Conservation (phyloP, 2,888 invertebrate species). For the Agrotis ipsilon region DNA sequence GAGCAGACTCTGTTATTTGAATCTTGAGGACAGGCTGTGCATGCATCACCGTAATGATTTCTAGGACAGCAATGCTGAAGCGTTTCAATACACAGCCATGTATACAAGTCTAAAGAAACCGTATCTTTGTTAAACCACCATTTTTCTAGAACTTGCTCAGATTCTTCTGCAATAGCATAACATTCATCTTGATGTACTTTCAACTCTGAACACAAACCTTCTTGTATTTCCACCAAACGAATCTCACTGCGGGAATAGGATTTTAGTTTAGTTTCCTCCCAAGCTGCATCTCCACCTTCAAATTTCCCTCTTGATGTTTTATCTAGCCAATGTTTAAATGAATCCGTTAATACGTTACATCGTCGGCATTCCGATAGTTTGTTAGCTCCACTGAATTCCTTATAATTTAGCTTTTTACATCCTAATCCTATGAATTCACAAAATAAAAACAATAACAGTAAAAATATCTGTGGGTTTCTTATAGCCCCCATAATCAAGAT, state of each 20-base stretch:
- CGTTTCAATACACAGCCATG: slow-evolving; percentile 95
- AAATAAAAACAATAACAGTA: slow-evolving; percentile 64
- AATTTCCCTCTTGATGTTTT: slow-evolving; percentile 96
- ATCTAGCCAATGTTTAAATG: slow-evolving; percentile 95
- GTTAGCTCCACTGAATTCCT: slow-evolving; percentile 53
- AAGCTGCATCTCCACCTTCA: slow-evolving; percentile 98
- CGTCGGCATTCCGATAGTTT: slow-evolving; percentile 91
- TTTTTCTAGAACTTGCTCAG: slow-evolving; percentile 95
- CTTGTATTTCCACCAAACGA: slow-evolving; percentile 97
- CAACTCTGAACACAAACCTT: slow-evolving; percentile 94
- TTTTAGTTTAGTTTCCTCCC: slow-evolving; percentile 97
- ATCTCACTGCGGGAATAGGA: slow-evolving; percentile 97
- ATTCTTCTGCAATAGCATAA: slow-evolving; percentile 94
- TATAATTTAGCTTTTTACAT: slow-evolving; percentile 65
- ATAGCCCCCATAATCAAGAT: slow-evolving; percentile 43
- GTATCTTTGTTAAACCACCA: slow-evolving; percentile 96
- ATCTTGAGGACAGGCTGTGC: slow-evolving; percentile 93
- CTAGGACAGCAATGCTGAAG: slow-evolving; percentile 96
- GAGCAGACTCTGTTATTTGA: slow-evolving; percentile 93
- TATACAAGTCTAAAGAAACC: slow-evolving; percentile 77
- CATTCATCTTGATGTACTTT: slow-evolving; percentile 95
- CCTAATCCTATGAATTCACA: slow-evolving; percentile 62
- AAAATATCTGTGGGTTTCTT: slow-evolving; percentile 47
- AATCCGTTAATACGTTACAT: slow-evolving; percentile 94
- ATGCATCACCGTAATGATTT: slow-evolving; percentile 95